Evolutionary conservation across 2,888 invertebrate species (phyloP).

Genomic region (Pteria penguin): DNA sequence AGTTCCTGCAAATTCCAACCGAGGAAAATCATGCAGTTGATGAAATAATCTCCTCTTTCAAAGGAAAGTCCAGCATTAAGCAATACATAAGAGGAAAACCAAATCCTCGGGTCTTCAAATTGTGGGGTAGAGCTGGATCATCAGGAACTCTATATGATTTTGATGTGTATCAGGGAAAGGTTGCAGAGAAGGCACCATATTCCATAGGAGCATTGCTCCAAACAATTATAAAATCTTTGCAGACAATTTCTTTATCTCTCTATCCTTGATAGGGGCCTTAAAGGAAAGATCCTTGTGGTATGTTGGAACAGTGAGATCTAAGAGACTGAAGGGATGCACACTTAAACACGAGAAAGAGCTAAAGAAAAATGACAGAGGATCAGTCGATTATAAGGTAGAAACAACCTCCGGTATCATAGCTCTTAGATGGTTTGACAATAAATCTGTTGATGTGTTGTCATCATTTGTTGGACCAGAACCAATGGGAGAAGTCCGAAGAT

Average conservation of each 20-base stretch:
- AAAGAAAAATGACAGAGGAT: constrained; percentile 45
- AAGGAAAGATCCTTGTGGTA: constrained; percentile 26
- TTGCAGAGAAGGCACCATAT: background rate
- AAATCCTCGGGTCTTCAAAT: constrained; percentile 45
- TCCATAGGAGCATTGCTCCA: constrained; percentile 29
- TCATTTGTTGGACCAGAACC: constrained; percentile 46
- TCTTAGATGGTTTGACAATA: constrained; percentile 55
- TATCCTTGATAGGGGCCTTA: constrained; percentile 25
- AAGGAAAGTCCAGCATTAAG: constrained; percentile 32
- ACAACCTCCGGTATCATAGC: constrained; percentile 30
- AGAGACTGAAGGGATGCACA: constrained; percentile 36
- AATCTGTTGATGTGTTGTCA: constrained; percentile 45
- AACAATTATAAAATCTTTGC: constrained; percentile 38
- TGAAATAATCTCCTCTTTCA: constrained; percentile 44
- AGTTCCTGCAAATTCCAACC: constrained; percentile 26
- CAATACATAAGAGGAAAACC: constrained; percentile 44
- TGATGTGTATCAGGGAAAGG: constrained; percentile 41
- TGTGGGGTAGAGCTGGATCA: constrained; percentile 49
- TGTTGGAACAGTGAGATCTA: constrained; percentile 42
- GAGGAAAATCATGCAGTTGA: constrained; percentile 38
- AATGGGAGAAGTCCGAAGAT: constrained; percentile 25
- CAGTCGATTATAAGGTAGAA: constrained; percentile 42
- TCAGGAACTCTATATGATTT: constrained; percentile 48
- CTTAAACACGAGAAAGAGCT: constrained; percentile 47
- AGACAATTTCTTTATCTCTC: too few species aligned